Base-by-base conservation (phyloP, 2,113 vertebrate species). In the Typhlomys cinereus region DNA sequence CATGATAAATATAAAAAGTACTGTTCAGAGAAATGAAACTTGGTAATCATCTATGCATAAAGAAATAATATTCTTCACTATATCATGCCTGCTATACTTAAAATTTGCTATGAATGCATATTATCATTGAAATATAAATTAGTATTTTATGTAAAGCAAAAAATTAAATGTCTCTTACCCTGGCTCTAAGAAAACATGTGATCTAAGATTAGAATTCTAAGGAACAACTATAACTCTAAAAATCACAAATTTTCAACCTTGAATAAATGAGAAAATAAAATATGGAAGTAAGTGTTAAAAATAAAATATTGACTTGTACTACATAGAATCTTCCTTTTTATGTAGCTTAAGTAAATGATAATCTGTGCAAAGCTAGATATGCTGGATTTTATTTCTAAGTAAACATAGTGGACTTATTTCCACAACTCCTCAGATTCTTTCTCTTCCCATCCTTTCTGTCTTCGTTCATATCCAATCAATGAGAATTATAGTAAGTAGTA, bases 231-330 rank as follows among this genome's bases (percentile, higher is more conserved):
- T 17, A 75, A 52, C 4, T n/a, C n/a, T n/a, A n/a, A n/a, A n/a
- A 79, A 79, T 25, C 36, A 80, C 20, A 76, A 50, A 61, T 57
- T 39, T 57, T 67, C 57, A 88, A 41, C 14, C n/a, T 78, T 69
- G 61, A 59, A 50, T 34, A 73, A 92, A 57, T 41, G 29, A 88
- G 54, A 82, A 70, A 76, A n/a, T 39, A 74, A 25, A 74, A 62
- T 76, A n/a, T n/a, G n/a, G 7, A 27, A 75, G 48, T 78, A 82
- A 93, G 81, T 48, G 48, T 81, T 31, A 89, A 91, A 94, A 88
- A 50, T 23, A 89, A 79, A 83, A 73, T 1, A 15, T 82, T 70
- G 23, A 44, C 50, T 79, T 57, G 7, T 3, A 31, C 25, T 39
- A 41, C 29, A 46, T 36, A 88, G 62, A 36, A 69, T 18, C 62